Conservation (phyloP, 2,888 invertebrate genomes). For the Vesta saturnalis region DNA sequence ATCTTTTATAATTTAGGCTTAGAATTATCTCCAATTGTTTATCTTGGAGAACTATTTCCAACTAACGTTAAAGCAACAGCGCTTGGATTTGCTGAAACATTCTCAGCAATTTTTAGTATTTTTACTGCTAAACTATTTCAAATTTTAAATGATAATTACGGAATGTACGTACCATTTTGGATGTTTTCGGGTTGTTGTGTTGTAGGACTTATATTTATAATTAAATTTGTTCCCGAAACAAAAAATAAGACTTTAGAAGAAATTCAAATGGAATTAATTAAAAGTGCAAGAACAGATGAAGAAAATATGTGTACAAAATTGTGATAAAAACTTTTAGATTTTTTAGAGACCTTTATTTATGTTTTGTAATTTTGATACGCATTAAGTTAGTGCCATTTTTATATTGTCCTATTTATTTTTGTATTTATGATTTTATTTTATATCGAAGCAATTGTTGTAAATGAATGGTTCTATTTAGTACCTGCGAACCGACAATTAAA, state of each 20-base stretch:
- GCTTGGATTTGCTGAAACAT: slow-evolving; percentile 65
- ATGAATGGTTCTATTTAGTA: too few species aligned
- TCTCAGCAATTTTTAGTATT: slow-evolving; percentile 63
- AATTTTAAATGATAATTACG: slow-evolving; percentile 66
- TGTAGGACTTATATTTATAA: slow-evolving; percentile 69
- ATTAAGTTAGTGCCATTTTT: slow-evolving; percentile 12
- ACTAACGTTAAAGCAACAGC: slow-evolving; percentile 67
- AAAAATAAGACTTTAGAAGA: slow-evolving; percentile 75
- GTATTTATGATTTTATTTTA: neutral
- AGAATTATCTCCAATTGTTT: slow-evolving; percentile 65
- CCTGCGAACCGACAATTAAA: too few species aligned
- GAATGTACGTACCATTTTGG: slow-evolving; percentile 72
- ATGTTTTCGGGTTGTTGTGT: slow-evolving; percentile 70
- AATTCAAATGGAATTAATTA: slow-evolving; percentile 63
- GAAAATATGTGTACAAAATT: slow-evolving; percentile 5
- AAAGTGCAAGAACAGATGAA: neutral
- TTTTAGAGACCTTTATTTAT: neutral
- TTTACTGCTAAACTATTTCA: slow-evolving; percentile 63
- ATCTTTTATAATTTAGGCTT: slow-evolving; percentile 65
- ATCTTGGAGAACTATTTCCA: slow-evolving; percentile 67
- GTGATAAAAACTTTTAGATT: neutral
- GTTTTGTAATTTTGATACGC: neutral
- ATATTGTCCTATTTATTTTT: neutral
- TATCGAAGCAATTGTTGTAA: too few species aligned
- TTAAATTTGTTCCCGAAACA: slow-evolving; percentile 72